Base-by-base conservation (phyloP, 2,113 vertebrate species). In the Calyptommatus sinebrachiatus region DNA sequence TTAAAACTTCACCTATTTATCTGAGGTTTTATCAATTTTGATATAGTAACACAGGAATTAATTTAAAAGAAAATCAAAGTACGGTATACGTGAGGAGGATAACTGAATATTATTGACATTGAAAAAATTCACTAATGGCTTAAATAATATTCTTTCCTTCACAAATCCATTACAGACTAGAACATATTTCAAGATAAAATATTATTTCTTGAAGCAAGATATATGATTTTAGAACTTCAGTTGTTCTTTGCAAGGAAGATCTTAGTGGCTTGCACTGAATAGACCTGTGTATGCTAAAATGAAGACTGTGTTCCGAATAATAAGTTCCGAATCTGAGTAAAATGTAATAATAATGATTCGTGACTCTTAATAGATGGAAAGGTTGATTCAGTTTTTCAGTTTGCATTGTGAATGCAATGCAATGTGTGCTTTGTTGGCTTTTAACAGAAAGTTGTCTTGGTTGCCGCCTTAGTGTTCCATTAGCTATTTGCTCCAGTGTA, bases 391-490 rank as follows among this genome's bases (percentile, higher is more conserved):
- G 2, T 67, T 62, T 48, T 65, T 24, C 73, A 79, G 81, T 85
- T 65, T 24, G 71, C 79, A 83, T 85, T 62, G 5, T 60, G 24
- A n/a, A n/a, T n/a, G n/a, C n/a, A n/a, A n/a, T n/a, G n/a, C n/a
- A n/a, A n/a, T n/a, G n/a, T n/a, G n/a, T n/a, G 11, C 79, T 4
- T 20, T 3, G 1, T 0, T 28, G 5, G 28, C 0, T 0, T 71
- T 24, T 63, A n/a, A 84, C 74, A 41, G 72, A 84, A 88, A 61
- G 9, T 83, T 89, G 82, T 77, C 31, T 45, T 41, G 29, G 48
- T 14, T 21, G 46, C 10, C 18, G 31, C 10, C 29, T 31, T 21
- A n/a, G 31, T 35, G n/a, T 8, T 14, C 24, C 26, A 11, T 26
- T 46, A 26, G 22, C 31, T 10, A 46, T 60, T 74, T 74, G 46